Base-by-base conservation (phyloP, 1,140 invertebrate genomes). In the Eciton burchellii region DNA sequence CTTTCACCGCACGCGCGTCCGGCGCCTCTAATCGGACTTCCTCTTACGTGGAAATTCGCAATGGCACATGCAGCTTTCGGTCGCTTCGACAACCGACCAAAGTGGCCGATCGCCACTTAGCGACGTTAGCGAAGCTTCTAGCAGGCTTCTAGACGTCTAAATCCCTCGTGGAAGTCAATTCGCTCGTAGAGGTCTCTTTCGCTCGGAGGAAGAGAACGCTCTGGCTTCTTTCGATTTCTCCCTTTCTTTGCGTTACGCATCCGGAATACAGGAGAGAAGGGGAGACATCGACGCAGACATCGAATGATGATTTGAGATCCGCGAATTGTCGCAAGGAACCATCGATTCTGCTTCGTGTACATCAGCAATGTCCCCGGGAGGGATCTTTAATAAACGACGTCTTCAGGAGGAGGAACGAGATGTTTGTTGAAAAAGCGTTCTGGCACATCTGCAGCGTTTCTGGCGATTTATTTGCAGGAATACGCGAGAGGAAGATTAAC, bases 1-100 rank as follows among this genome's bases (percentile, higher is more conserved):
- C 84, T 84, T 84, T 87, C 59, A 79, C 68, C 71, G 72, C 29
- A n/a, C 54, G 29, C 29, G 35, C 8, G 26, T 77, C 16, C n/a
- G n/a, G n/a, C n/a, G 47, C 49, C 29, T 43, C 35, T 77, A 77
- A 77, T 77, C 68, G 35, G 35, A 54, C 21, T 21, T n/a, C n/a
- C n/a, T n/a, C n/a, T n/a, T n/a, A n/a, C n/a, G n/a, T n/a, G n/a
- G n/a, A n/a, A n/a, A n/a, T n/a, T n/a, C n/a, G n/a, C n/a, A n/a
- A 35, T 35, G 2, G 35, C 35, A 6, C 35, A 6, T 35, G 35
- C 6, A 35, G 35, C 35, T 35, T 35, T n/a, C n/a, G n/a, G n/a
- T n/a, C n/a, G n/a, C n/a, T n/a, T n/a, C n/a, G n/a, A n/a, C n/a
- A n/a, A n/a, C n/a, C n/a, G n/a, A n/a, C n/a, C n/a, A n/a, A n/a